Evolutionary conservation across 1,140 invertebrate genomes (phyloP).

Genomic region (Zophobas atratus): DNA sequence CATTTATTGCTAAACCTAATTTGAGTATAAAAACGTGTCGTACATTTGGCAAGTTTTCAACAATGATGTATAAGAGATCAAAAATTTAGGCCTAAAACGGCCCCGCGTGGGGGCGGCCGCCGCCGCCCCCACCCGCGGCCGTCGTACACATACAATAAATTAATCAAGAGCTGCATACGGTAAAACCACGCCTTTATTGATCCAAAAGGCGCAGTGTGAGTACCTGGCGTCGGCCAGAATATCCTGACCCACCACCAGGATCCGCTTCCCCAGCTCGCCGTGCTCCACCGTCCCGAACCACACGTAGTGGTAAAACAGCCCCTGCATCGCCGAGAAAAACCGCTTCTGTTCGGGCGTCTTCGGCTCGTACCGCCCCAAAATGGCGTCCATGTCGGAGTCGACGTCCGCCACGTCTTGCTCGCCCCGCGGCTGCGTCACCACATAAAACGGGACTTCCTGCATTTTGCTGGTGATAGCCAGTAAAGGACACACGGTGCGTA

Average conservation of each 20-base stretch:
- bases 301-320: slow-evolving; percentile 86
- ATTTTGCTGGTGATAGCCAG: slow-evolving; percentile 74
- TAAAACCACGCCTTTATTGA: slow-evolving; percentile 81
- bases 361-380: slow-evolving; percentile 82
- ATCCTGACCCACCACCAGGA: slow-evolving; percentile 81
- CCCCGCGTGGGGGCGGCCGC: neutral
- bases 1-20: slow-evolving; percentile 32
- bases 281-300: slow-evolving; percentile 78
- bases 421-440: slow-evolving; percentile 76
- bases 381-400: slow-evolving; percentile 82
- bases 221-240: slow-evolving; percentile 74
- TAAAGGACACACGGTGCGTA: slow-evolving; percentile 85
- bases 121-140: neutral
- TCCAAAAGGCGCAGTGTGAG: slow-evolving; percentile 83
- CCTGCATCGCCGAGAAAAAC: slow-evolving; percentile 84
- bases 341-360: slow-evolving; percentile 79
- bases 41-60: slow-evolving; percentile 41
- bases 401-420: slow-evolving; percentile 73
- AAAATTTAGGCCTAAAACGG: slow-evolving; percentile 36
- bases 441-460: slow-evolving; percentile 79
- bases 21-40: slow-evolving; percentile 36
- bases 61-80: slow-evolving; percentile 33
- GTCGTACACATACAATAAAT: slow-evolving; percentile 50
- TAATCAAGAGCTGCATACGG: slow-evolving; percentile 77
- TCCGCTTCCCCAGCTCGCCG: slow-evolving; percentile 69